These are phyloP conservation scores for Tryphoninae sp. DNA, from an alignment of 2,888 invertebrate genomes.

Conservation along the genomic window DNA sequence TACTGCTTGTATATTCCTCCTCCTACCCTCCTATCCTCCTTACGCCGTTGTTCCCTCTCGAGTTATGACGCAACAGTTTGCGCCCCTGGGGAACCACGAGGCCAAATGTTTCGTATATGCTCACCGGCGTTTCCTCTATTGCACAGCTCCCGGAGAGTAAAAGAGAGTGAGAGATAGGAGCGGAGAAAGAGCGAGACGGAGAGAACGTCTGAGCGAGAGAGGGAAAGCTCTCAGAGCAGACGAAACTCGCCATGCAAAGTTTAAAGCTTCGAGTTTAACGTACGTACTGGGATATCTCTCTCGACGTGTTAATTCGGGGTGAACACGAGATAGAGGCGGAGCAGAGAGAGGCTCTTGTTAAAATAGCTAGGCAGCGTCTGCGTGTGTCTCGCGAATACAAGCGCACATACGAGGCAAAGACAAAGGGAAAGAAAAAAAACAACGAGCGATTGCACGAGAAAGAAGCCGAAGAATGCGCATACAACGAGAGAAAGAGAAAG, in stretches of 20 bases:
- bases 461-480: conserved; percentile 33
- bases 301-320: conserved; percentile 60
- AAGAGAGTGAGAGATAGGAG: conserved; percentile 16
- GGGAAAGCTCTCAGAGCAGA: conserved; percentile 39
- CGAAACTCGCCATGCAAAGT: conserved; percentile 50
- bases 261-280: conserved; percentile 49
- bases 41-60: conserved; percentile 65
- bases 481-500: conserved; percentile 22
- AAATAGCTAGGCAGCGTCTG: conserved; percentile 42
- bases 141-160: background rate
- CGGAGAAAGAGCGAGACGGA: background rate
- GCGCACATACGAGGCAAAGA: conserved; percentile 7
- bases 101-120: conserved; percentile 55
- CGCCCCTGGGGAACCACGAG: conserved; percentile 66
- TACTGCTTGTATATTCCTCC: conserved; percentile 56
- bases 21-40: conserved; percentile 66
- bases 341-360: conserved; percentile 48
- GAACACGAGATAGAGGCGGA: conserved; percentile 54
- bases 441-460: background rate
- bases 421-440: background rate
- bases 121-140: conserved; percentile 28
- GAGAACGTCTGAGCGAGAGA: background rate
- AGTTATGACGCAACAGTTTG: conserved; percentile 79
- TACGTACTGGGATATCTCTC: conserved; percentile 3
- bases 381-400: conserved; percentile 24